Percentiles rank a stretch among this genome's conserved stretches.
These are phyloP conservation scores for Ornithoptera priamus DNA, from an alignment of 2,888 invertebrate species.

Conservation along the genomic window DNA sequence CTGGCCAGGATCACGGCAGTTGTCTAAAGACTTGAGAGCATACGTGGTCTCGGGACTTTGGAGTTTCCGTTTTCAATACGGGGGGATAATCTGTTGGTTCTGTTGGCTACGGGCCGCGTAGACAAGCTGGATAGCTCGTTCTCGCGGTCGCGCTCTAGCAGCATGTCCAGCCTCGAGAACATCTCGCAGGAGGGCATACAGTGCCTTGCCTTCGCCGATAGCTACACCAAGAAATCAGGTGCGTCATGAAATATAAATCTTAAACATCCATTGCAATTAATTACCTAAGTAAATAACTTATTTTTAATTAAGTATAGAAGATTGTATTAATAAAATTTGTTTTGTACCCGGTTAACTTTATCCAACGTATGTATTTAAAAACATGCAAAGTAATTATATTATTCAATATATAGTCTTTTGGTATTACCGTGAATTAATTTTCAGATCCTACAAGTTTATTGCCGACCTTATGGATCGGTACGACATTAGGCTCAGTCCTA, in stretches of 20 bases:
- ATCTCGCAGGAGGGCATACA: slow-evolving; percentile 97
- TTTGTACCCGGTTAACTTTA: no score
- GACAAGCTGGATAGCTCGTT: slow-evolving; percentile 98
- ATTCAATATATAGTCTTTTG: no score
- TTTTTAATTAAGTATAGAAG: no score
- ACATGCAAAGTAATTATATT: no score
- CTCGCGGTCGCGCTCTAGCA: slow-evolving; percentile 97
- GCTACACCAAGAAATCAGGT: slow-evolving; percentile 97
- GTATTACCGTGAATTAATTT: background rate
- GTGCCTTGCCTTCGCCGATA: slow-evolving; percentile 97
- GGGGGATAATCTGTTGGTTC: slow-evolving; percentile 59
- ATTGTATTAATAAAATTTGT: no score
- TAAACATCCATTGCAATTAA: no score
- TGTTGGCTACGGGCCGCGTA: slow-evolving; percentile 84
- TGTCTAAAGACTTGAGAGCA: slow-evolving; percentile 37
- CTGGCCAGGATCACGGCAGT: slow-evolving; percentile 33
- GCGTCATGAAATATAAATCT: slow-evolving; percentile 44
- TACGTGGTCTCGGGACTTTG: slow-evolving; percentile 36
- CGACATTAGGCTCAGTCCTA: slow-evolving; percentile 96
- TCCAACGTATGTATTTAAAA: no score
- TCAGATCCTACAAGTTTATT: slow-evolving; percentile 89
- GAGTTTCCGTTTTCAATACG: slow-evolving; percentile 31
- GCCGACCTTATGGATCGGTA: slow-evolving; percentile 98
- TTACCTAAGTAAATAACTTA: no score
- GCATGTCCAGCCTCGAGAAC: slow-evolving; percentile 98